phyloP scores from a whole-genome alignment of 2,888 invertebrate species.

The Patella pellucida region DNA sequence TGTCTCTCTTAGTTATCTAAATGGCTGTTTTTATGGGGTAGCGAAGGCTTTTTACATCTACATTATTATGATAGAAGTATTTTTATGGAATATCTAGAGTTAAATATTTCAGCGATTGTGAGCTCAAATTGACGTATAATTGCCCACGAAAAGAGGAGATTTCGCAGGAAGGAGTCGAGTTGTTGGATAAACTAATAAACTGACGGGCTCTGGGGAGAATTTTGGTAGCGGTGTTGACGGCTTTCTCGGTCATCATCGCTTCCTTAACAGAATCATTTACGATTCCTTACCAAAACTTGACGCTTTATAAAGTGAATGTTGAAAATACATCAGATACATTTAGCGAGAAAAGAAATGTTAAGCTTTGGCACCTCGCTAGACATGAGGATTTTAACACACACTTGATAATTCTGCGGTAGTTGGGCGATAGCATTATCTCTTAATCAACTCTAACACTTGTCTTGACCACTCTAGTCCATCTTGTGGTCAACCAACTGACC shows the following conservation, averaged over 20 bases:
- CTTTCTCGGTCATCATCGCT: neutral
- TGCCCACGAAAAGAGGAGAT: neutral
- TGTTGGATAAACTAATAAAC: neutral
- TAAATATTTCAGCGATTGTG: slow-evolving; percentile 7
- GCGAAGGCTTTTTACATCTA: slow-evolving; percentile 7
- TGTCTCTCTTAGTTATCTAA: neutral
- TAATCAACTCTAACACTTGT: neutral
- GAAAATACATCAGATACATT: neutral
- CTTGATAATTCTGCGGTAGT: neutral
- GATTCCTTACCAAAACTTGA: neutral
- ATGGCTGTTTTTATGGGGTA: neutral
- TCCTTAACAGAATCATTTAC: slow-evolving; percentile 10
- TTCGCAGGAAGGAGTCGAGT: neutral
- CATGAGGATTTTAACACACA: neutral
- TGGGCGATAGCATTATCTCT: neutral
- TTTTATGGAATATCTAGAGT: neutral
- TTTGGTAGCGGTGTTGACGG: slow-evolving; percentile 1
- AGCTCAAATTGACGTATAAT: slow-evolving; percentile 6
- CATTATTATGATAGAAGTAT: neutral
- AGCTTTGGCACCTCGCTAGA: slow-evolving; percentile 1
- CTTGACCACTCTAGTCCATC: neutral
- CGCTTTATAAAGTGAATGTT: slow-evolving; percentile 2
- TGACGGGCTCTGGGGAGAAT: neutral
- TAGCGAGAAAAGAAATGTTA: slow-evolving; percentile 1
- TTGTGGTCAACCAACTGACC: neutral